Base-by-base conservation (phyloP, 2,113 vertebrate genomes). In the Xyrauchen texanus region DNA sequence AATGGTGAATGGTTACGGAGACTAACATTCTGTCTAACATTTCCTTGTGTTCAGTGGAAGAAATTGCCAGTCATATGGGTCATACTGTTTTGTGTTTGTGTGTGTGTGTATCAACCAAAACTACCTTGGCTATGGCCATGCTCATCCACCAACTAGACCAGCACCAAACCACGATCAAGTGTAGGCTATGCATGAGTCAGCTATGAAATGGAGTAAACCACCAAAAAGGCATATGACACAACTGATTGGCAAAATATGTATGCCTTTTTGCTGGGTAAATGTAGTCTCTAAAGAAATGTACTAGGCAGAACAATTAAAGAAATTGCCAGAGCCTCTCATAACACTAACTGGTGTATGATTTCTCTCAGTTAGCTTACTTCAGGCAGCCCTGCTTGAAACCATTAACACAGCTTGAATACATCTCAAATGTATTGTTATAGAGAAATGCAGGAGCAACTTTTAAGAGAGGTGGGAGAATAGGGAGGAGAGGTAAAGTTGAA, bases 301-400 rank as follows among this genome's bases (percentile, higher is more conserved):
- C 34, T n/a, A 15, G 13, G 52, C 34, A 0, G 46, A 72, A 42
- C 69, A 72, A 72, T 60, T 60, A 72, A 60, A 60, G 9, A 60
- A 60, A 72, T 72, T 60, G n/a, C 69, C 69, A 12, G 44, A 72
- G 53, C 42, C 42, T 72, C 42, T 72, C 46, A 46, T 42, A n/a
- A 45, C 34, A 71, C 69, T 60, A 60, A 60, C 34, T 34, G 5
- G 0, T 53, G n/a, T 76, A 66, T 66, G 42, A 65, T 65, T 65
- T 61, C 21, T 60, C 44, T 58, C 12, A 34, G 69, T 58, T 15
- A 51, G 45, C 74, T 34, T 10, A 61, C 77, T 67, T 69, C 77
- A 69, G 77, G 77, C 57, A 60, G 42, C 55, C 11, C 62, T 10
- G 4, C 63, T 53, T 78, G 57, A 61, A 34, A 21, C 8, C 34